These are phyloP conservation scores for Gryllus bimaculatus DNA, from an alignment of 1,140 invertebrate species.

Conservation along the genomic window DNA sequence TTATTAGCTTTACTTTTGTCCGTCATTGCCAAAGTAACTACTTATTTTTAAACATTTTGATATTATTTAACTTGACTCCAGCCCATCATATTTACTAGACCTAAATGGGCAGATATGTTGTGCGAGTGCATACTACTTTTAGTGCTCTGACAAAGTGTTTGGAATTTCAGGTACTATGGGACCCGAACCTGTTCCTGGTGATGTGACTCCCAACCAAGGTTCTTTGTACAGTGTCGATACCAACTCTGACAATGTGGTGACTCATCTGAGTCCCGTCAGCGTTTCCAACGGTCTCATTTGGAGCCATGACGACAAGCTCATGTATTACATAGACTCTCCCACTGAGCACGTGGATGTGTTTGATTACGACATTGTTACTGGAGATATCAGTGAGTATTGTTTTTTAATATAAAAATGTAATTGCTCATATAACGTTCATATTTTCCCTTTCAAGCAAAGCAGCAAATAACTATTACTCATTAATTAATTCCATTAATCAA, in stretches of 20 bases:
- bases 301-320: slow-evolving; percentile 54
- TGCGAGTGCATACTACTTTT: too few relatives aligned
- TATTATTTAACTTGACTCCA: too few relatives aligned
- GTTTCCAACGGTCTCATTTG: slow-evolving; percentile 79
- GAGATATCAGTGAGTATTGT: slow-evolving; percentile 51
- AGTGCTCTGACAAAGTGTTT: too few relatives aligned
- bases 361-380: slow-evolving; percentile 60
- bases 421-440: neutral
- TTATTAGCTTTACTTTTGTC: too few relatives aligned
- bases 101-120: too few relatives aligned
- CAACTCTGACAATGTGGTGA: neutral
- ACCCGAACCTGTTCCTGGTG: slow-evolving; percentile 41
- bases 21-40: too few relatives aligned
- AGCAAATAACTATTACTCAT: slow-evolving; percentile 17
- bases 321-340: slow-evolving; percentile 69
- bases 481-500: neutral
- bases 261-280: slow-evolving; percentile 34
- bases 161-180: slow-evolving; percentile 63
- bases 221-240: slow-evolving; percentile 43
- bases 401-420: too few relatives aligned
- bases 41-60: too few relatives aligned
- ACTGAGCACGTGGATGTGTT: slow-evolving; percentile 56
- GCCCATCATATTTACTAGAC: too few relatives aligned
- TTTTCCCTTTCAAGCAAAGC: neutral
- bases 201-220: slow-evolving; percentile 42